Base-by-base conservation (phyloP, 64 coral and sea anemone species). In the Montipora cactus region DNA sequence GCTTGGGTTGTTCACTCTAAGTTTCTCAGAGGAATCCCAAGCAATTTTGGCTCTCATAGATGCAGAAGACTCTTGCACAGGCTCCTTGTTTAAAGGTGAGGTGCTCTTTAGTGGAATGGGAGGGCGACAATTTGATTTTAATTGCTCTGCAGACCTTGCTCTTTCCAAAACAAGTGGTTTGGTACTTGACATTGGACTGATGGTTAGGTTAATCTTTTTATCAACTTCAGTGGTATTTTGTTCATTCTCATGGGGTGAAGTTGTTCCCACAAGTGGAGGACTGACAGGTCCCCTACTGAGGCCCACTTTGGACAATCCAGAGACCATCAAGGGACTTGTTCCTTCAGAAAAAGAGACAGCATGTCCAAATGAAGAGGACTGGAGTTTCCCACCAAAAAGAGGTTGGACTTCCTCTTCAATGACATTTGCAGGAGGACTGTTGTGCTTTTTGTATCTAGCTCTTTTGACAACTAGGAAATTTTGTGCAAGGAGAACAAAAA, bases 41-140 rank as follows among this genome's bases (percentile, higher is more conserved):
- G 96, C 96, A 83, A 98, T 13, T 79, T 77, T 98, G 57, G 89
- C 75, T 72, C 75, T 79, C 76, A 89, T 98, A 5, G 53, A 90
- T n/a, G 59, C 45, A 79, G 93, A 78, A 47, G 93, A 95, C 49
- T 92, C 89, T 61, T 28, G 82, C 16, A 81, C 9, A 13, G 81
- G 8, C n/a, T 89, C 89, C 10, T 83, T 84, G 44, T 83, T 47
- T 11, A 57, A 57, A 18, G 75, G 80, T 8, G 81, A 76, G n/a
- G 83, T 88, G 75, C 82, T 94, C 8, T 44, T 80, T 15, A 12
- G 49, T 47, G 89, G 28, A 18, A 80, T 88, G 7, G 85, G 74
- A n/a, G 89, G 89, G 44, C 50, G 77, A 6, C 58, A 9, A 49
- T 49, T 71, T 86, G 82, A 70, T 71, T 86, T 86, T 14, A 67